Conservation (phyloP, 2,797 vertebrate genomes). For the Thamnophis elegans region DNA sequence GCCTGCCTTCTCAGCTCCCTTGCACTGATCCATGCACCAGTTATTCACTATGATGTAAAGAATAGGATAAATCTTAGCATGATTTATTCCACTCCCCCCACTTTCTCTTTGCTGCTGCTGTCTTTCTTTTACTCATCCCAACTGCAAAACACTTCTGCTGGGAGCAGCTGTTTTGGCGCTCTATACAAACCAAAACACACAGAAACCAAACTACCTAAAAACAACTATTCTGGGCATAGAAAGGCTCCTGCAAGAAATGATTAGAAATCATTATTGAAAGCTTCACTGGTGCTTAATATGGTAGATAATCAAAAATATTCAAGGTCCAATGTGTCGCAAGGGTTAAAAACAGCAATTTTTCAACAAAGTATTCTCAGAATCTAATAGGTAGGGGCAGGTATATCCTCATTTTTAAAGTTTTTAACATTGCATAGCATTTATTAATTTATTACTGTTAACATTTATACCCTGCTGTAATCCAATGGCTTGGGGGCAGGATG, state of each 20-base stretch:
- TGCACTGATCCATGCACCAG: not conserved
- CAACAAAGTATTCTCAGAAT: not conserved
- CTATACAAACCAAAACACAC: not conserved
- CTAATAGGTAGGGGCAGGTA: not conserved
- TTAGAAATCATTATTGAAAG: not conserved
- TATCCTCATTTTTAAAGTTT: not conserved
- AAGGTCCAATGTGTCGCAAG: not conserved
- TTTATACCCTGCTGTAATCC: not conserved
- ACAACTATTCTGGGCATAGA: not conserved
- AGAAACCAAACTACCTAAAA: not conserved
- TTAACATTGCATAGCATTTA: not conserved
- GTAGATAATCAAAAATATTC: not conserved
- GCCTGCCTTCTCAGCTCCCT: not conserved
- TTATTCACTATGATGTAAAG: not conserved
- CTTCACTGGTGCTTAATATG: not conserved
- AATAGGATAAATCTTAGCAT: not conserved
- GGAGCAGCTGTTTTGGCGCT: not conserved
- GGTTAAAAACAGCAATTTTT: not conserved
- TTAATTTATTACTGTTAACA: not conserved
- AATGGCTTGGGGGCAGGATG: not conserved
- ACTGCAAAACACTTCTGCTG: not conserved
- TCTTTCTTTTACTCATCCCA: not conserved
- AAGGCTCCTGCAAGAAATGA: not conserved
- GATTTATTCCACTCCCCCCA: not conserved
- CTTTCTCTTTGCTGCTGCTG: not conserved